Evolutionary conservation across 2,797 vertebrate genomes (phyloP).

Genomic region (Micropoecilia bifurca): DNA sequence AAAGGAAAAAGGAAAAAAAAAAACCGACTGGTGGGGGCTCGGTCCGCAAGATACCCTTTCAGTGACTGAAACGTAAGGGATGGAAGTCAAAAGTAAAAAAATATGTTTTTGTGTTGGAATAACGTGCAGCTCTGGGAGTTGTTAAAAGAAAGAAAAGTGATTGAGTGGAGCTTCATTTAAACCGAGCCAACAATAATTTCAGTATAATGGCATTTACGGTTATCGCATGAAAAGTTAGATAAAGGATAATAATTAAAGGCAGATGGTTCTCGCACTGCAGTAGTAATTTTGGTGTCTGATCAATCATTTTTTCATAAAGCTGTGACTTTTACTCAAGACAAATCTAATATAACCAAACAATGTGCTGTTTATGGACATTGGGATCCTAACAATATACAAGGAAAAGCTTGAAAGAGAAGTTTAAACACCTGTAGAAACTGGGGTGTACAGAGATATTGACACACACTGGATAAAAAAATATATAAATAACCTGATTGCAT

Average conservation of each 20-base stretch:
- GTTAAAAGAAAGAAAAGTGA: background rate
- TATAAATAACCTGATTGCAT: background rate
- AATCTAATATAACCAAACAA: background rate
- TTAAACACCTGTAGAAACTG: background rate
- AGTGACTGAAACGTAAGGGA: conserved; percentile 13
- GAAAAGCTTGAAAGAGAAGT: background rate
- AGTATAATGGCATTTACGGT: background rate
- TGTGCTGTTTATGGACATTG: background rate
- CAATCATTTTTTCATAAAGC: background rate
- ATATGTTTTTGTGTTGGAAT: accelerated
- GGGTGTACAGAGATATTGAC: background rate
- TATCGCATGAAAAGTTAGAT: background rate
- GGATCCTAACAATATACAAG: background rate
- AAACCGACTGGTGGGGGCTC: conserved; percentile 13
- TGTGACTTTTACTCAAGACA: background rate
- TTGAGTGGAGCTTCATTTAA: background rate
- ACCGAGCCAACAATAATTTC: background rate
- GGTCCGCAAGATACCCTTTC: conserved; percentile 14
- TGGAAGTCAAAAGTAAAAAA: background rate
- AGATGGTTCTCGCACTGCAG: background rate
- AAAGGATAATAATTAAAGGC: background rate
- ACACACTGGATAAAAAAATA: background rate
- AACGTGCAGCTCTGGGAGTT: background rate
- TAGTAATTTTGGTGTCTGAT: background rate
- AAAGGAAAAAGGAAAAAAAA: conserved; percentile 10